phyloP scores from a whole-genome alignment of 2,113 vertebrate species.

The Syrrhaptes paradoxus region DNA sequence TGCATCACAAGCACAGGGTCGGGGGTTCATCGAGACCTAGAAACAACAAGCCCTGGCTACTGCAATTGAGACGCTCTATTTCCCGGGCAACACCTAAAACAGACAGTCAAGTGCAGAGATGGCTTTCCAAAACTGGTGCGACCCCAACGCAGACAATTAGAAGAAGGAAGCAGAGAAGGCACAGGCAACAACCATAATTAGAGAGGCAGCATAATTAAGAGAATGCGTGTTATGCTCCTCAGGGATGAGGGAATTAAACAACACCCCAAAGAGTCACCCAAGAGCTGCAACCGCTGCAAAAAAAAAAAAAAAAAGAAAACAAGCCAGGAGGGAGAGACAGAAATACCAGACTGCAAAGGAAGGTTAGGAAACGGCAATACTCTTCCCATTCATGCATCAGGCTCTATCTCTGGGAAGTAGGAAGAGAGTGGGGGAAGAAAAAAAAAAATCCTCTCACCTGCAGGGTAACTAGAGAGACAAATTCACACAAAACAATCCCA shows the following conservation, averaged over 20 bases:
- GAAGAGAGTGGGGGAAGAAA: rapidly evolving
- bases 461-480: neutral
- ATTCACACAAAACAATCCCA: neutral
- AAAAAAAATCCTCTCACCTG: slow-evolving; percentile 12
- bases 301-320: neutral
- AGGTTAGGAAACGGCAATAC: neutral
- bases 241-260: neutral
- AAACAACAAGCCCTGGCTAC: neutral
- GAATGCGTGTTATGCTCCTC: neutral
- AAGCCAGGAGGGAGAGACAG: neutral
- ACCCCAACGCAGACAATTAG: neutral
- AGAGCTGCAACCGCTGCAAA: neutral
- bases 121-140: neutral
- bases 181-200: neutral
- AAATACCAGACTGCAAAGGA: neutral
- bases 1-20: neutral
- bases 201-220: neutral
- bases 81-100: neutral
- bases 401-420: neutral
- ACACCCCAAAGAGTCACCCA: neutral
- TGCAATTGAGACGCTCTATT: neutral
- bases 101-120: neutral
- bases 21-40: neutral
- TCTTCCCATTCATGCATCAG: neutral
- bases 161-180: neutral